Base-by-base conservation (phyloP, 2,113 vertebrate genomes). In the Protobothrops flavoviridis region DNA sequence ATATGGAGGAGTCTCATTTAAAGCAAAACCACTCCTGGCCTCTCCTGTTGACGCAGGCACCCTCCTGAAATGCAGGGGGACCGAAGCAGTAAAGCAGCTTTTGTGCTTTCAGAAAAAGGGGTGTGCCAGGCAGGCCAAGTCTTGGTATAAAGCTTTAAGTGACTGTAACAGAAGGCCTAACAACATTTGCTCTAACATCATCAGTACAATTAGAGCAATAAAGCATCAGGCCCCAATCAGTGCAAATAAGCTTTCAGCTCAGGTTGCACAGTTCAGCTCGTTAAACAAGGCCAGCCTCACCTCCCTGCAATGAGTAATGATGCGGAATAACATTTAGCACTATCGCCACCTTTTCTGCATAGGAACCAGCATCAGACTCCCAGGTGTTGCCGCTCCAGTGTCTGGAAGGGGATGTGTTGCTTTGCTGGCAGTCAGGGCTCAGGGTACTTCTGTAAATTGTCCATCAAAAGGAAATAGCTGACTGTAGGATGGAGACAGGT, bases 221-320 rank as follows among this genome's bases (percentile, higher is more conserved):
- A 95, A 97, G 97, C 85, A 96, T 93, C 96, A 94, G 95, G 96
- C 94, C 96, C 95, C 53, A 4, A 1, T 94, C 95, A 89, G 95
- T 57, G 93, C 89, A 39, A 94, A 97, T 97, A 96, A 97, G 95
- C 97, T 95, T 95, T 92, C 92, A 69, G 96, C 95, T 97, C 95
- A 96, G 94, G 95, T 97, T 97, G 96, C 95, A 85, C 96, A 97
- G 98, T 98, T 98, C 97, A 97, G 94, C 96, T 97, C 97, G 96
- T 98, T 97, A 97, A 98, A 97, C 97, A 96, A 95, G 95, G 96
- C 97, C 94, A 97, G 97, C 96, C 96, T 96, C 96, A 97, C 95
- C 95, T 95, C 94, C 93, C 95, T 92, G 61, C 96, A 94, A 96
- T 97, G 97, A 97, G 95, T 96, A 97, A 98, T 85, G 92, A 97